Evolutionary conservation across 2,113 vertebrate genomes (phyloP).

Genomic region (Oncorhynchus mykiss): DNA sequence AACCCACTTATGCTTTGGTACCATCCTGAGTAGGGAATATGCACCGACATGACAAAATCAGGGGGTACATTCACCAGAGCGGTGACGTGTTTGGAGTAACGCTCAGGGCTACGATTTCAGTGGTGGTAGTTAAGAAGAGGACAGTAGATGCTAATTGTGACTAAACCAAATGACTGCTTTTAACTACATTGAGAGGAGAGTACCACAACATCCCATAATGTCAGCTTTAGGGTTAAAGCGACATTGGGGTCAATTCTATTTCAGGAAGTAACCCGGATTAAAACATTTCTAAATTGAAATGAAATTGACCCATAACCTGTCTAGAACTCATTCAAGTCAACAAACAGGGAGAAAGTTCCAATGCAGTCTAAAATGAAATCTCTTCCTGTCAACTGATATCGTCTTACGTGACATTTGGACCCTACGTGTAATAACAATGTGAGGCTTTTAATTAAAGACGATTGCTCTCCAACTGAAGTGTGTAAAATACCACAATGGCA

Average conservation of each 20-base stretch:
- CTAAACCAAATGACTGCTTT: not conserved
- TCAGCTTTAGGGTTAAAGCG: too few relatives aligned
- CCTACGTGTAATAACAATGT: constrained; percentile 34
- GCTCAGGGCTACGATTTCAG: not conserved
- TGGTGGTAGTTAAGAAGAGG: not conserved
- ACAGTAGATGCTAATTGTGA: not conserved
- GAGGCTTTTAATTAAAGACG: constrained; percentile 52
- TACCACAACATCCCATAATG: too few relatives aligned
- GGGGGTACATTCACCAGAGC: not conserved
- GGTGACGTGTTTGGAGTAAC: not conserved
- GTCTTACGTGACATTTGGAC: constrained; percentile 19
- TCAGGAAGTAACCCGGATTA: not conserved
- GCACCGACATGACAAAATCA: too few relatives aligned
- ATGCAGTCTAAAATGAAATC: constrained; percentile 19
- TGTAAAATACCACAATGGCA: constrained; percentile 44
- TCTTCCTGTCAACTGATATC: not conserved
- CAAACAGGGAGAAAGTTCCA: too few relatives aligned
- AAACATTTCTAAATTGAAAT: too few relatives aligned
- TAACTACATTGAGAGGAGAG: not conserved
- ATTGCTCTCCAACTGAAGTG: constrained; percentile 25
- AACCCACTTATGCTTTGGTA: too few relatives aligned
- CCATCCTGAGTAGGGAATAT: too few relatives aligned
- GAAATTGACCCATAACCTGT: too few relatives aligned
- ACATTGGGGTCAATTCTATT: not conserved
- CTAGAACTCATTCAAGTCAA: too few relatives aligned